Base-by-base conservation (phyloP, 2,113 vertebrate genomes). In the Sander vitreus region DNA sequence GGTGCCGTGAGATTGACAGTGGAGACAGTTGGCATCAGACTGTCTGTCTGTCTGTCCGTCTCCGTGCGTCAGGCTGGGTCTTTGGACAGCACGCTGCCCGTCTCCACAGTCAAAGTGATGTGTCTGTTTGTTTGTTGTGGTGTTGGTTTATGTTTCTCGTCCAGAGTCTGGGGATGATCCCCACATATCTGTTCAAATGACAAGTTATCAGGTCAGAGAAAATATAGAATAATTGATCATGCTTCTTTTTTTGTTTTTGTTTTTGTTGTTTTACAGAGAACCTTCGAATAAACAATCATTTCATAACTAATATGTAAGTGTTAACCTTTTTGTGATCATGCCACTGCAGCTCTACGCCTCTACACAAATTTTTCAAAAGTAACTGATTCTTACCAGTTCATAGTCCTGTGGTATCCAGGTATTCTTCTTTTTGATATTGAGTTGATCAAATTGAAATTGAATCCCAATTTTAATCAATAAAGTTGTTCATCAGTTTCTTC, bases 1-100 rank as follows among this genome's bases (percentile, higher is more conserved):
- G 93, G 95, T 96, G 94, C 94, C 85, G 94, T 94, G 91, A 95
- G 93, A 95, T 93, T 95, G 94, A 94, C 95, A 94, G 95, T 86
- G 83, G 91, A 95, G 95, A 94, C 95, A 92, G 94, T 95, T 95
- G 95, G 95, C 95, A 96, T 96, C 94, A 95, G 95, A 95, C 95
- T 95, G 94, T 93, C 91, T 88, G 93, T 93, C 93, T 90, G 94
- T 95, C 94, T 83, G 91, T 94, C 92, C 82, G 91, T 93, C 91
- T 90, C 83, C 47, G 91, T 92, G 89, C 70, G 90, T 92, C 88
- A 90, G 84, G 91, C 82, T 83, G 83, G 90, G 83, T 94, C 75
- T 81, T 69, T 85, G 90, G 88, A 89, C 86, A 78, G 86, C 90
- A 84, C 80, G 65, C 88, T 87, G 85, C 78, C 84, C 64, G 78